Conservation (phyloP, 2,888 invertebrate genomes). For the Nomada lathburiana region DNA sequence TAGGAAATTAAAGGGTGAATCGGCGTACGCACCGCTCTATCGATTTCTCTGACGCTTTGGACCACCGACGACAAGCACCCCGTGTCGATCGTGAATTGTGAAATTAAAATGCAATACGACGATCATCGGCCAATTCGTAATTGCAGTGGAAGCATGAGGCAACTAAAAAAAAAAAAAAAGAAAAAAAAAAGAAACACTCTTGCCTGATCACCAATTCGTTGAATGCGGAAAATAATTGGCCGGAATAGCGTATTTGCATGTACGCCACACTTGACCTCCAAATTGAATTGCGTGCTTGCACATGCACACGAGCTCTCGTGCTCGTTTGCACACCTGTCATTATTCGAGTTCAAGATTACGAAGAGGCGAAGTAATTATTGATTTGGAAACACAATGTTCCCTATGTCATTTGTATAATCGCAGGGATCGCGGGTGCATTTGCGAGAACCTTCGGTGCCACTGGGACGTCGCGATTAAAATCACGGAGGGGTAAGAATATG, state of each 20-base stretch:
- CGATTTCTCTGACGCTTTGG: neutral
- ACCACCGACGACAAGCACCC: neutral
- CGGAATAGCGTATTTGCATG: neutral
- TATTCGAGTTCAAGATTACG: conserved; percentile 60
- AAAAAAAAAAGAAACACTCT: neutral
- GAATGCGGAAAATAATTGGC: neutral
- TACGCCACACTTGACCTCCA: conserved; percentile 40
- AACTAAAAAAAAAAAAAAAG: neutral
- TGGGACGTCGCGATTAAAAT: neutral
- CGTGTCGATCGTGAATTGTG: neutral
- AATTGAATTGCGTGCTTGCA: conserved; percentile 28
- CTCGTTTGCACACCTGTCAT: conserved; percentile 37
- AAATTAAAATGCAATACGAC: conserved; percentile 14
- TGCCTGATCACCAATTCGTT: neutral
- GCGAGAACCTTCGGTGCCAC: conserved; percentile 31
- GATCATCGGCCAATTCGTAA: neutral
- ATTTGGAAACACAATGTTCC: conserved; percentile 56
- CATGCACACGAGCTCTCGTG: conserved; percentile 3
- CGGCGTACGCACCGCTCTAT: neutral
- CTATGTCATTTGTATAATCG: conserved; percentile 65
- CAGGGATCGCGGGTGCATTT: conserved; percentile 45
- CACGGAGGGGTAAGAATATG: neutral
- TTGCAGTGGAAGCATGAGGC: neutral
- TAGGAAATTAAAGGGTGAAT: conserved; percentile 16
- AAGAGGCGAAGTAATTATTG: conserved; percentile 65